phyloP scores from a whole-genome alignment of 2,113 vertebrate species.

The Caracal caracal region DNA sequence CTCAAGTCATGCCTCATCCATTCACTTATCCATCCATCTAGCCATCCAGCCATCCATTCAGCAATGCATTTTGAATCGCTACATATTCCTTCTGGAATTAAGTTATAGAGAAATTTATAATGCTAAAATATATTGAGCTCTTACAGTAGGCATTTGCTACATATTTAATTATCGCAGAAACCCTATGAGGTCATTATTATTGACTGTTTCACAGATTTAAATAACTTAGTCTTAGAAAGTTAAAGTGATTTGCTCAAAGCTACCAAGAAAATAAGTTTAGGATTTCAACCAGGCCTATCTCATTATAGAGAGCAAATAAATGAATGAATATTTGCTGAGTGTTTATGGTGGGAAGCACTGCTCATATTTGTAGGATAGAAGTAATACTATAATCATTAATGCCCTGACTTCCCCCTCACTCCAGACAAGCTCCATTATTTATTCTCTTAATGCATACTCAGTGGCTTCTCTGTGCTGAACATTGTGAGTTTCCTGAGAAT shows the following conservation, averaged over 20 bases:
- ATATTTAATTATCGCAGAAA: conserved; percentile 57
- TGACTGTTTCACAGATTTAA: conserved; percentile 45
- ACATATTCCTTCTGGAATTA: conserved; percentile 44
- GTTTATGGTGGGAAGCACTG: neutral
- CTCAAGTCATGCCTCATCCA: neutral
- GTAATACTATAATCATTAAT: neutral
- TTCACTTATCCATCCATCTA: neutral
- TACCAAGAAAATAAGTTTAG: neutral
- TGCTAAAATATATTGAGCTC: conserved; percentile 26
- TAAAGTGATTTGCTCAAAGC: conserved; percentile 17
- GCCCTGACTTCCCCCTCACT: too few relatives aligned
- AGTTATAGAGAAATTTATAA: conserved; percentile 13
- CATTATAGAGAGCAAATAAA: neutral
- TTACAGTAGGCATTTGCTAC: conserved; percentile 10
- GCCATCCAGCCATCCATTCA: neutral
- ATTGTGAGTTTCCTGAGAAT: neutral
- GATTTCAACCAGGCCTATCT: neutral
- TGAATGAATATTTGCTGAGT: neutral
- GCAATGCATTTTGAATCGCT: conserved; percentile 2
- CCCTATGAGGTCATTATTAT: conserved; percentile 8
- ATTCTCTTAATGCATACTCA: neutral
- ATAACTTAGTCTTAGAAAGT: neutral
- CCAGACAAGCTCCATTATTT: neutral
- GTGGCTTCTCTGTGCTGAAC: neutral
- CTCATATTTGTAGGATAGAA: neutral